These are phyloP conservation scores for Platygyra sinensis DNA, from an alignment of 64 coral and sea anemone genomes.

Conservation along the genomic window DNA sequence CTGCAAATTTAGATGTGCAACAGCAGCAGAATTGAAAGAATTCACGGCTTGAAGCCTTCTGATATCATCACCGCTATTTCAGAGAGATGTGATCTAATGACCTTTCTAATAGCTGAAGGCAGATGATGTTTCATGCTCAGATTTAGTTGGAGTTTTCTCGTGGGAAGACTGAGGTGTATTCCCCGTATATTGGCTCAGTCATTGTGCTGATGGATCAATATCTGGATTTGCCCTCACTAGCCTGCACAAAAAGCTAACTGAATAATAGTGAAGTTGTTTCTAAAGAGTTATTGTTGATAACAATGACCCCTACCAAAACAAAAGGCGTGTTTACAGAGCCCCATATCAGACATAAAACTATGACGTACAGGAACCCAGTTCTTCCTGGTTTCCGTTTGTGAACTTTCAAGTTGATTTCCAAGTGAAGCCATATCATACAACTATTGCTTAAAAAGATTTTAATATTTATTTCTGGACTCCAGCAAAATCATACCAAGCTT, in stretches of 20 bases:
- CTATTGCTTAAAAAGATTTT: too few species aligned
- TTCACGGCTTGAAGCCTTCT: neutral
- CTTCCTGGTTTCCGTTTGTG: neutral
- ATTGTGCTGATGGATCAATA: conserved; percentile 29
- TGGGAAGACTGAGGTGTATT: neutral
- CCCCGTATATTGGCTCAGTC: neutral
- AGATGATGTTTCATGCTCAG: neutral
- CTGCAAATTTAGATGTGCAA: neutral
- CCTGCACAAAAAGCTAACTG: neutral
- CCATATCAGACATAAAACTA: conserved; percentile 16
- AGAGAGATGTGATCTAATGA: conserved; percentile 8
- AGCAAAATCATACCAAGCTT: too few species aligned
- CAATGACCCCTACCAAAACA: conserved; percentile 5
- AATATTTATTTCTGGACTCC: too few species aligned
- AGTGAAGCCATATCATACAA: neutral
- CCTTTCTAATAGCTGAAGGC: neutral
- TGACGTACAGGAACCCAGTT: too few species aligned
- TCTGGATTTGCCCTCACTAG: conserved; percentile 7
- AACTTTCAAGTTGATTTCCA: neutral
- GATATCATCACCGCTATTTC: conserved; percentile 25
- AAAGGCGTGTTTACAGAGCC: conserved; percentile 2
- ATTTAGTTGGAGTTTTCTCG: neutral
- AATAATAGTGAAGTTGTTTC: neutral
- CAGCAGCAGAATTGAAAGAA: neutral
- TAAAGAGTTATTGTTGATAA: conserved; percentile 4